Evolutionary conservation across 2,113 vertebrate species (phyloP).

Genomic region (Gadus chalcogrammus): DNA sequence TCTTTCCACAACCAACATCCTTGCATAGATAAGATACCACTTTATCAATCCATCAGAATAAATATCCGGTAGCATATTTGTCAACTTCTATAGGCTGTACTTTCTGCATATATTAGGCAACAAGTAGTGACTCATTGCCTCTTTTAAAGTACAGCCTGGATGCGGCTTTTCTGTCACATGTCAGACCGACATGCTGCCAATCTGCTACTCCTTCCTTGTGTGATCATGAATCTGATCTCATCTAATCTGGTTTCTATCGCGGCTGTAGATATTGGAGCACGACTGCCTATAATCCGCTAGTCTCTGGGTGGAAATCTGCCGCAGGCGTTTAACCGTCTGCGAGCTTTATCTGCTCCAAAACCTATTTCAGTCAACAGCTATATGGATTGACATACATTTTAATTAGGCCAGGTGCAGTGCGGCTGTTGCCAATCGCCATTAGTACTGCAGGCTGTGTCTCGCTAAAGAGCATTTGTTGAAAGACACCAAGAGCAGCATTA

Average conservation of each 20-base stretch:
- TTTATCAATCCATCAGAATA: too few species aligned
- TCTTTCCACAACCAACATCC: too few species aligned
- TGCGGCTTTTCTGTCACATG: too few species aligned
- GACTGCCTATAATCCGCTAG: conserved; percentile 30
- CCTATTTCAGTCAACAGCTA: conserved; percentile 30
- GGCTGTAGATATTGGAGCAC: conserved; percentile 38
- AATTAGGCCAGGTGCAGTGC: conserved; percentile 36
- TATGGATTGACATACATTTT: conserved; percentile 35
- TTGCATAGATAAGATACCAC: too few species aligned
- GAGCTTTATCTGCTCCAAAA: conserved; percentile 27
- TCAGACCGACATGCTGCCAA: neutral
- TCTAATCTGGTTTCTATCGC: conserved; percentile 59
- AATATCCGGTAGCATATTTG: too few species aligned
- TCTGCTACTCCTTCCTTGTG: neutral
- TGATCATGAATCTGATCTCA: conserved; percentile 27
- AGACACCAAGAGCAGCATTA: too few species aligned
- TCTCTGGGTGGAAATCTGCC: conserved; percentile 50
- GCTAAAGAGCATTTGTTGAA: too few species aligned
- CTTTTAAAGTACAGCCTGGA: too few species aligned
- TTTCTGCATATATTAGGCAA: too few species aligned
- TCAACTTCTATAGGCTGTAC: too few species aligned
- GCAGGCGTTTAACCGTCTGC: conserved; percentile 33
- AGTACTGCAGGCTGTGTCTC: conserved; percentile 14
- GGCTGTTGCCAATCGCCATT: conserved; percentile 31
- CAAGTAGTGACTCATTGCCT: too few species aligned